A percentile compares a stretch with the other conserved stretches of the same genome.
Evolutionary conservation across 2,113 vertebrate genomes (phyloP).

Genomic region (Guaruba guarouba): DNA sequence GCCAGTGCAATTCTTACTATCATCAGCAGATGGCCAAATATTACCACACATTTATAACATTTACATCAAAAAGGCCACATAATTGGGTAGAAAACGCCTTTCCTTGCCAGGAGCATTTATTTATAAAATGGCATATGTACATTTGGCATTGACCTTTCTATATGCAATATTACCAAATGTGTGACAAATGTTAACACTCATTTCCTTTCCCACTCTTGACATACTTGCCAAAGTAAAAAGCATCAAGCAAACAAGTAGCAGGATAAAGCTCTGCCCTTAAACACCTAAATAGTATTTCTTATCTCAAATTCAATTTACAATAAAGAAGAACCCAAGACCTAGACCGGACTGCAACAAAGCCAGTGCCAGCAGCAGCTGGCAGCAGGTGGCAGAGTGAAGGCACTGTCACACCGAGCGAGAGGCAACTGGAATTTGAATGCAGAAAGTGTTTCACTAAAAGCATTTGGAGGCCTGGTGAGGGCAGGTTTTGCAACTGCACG

Average conservation of each 20-base stretch:
- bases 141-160: constrained; percentile 34
- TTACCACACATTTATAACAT: constrained; percentile 53
- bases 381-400: neutral
- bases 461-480: rapidly evolving
- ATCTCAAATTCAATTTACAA: neutral
- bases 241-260: neutral
- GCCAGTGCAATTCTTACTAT: constrained; percentile 23
- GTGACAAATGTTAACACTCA: neutral
- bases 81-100: neutral
- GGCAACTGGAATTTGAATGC: neutral
- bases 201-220: neutral
- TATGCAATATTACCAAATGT: neutral
- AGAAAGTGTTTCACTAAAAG: neutral
- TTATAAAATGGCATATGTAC: constrained; percentile 29
- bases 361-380: neutral
- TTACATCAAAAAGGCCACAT: constrained; percentile 20
- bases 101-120: constrained; percentile 14
- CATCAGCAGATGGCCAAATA: constrained; percentile 66
- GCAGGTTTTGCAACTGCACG: rapidly evolving
- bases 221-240: neutral
- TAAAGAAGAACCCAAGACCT: neutral
- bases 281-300: neutral
- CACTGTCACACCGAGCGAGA: rapidly evolving
- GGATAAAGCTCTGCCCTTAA: neutral
- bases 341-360: neutral